Evolutionary conservation across 2,888 invertebrate species (phyloP), one percentile per base, ranked within the genome.

Genomic region (Drosophila lacicola): DNA sequence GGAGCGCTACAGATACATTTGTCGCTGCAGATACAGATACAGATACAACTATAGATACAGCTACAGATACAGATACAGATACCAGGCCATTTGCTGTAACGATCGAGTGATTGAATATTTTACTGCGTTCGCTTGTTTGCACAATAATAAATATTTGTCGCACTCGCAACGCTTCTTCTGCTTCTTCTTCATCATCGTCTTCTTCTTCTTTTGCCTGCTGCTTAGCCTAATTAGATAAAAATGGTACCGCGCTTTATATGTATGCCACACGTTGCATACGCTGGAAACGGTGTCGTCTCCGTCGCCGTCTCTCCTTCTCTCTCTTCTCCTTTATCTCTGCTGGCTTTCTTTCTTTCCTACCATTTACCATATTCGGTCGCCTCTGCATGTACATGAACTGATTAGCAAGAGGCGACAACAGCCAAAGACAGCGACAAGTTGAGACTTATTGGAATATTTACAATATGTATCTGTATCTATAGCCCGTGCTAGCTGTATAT

Each of bases 221-320:
- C 79, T 90, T 90, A 90, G 90, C 90, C 88, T 89, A 90, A 90
- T 89, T 89, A 90, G 88, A 89, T 89, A 89, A 89, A 87, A 83
- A 78, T 82, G 81, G 81, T 64, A 77, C 67, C 70, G 68, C 62
- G 45, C 67, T 78, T 64, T 56, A 54, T 77, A 77, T 75, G 60
- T 61, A 58, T 71, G 63, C 65, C 65, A 66, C 78, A 74, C 44
- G 60, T 67, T 75, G 66, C 65, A 68, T 29, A 17, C 51, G 8
- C 25, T 29, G 8, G 8, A 29, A 29, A 29, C 29, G 29, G 29
- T 2, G 25, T 1, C 45, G 57, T 51, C 19, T 50, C n/a, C 19
- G 57, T 51, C 13, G 36, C n/a, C 19, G 19, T 45, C 19, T 19
- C 25, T 25, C n/a, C 17, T 14, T 39, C 51, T 1, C 5, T 3